These are phyloP conservation scores for Cepaea hortensis DNA, from an alignment of 2,888 invertebrate genomes.

Conservation along the genomic window DNA sequence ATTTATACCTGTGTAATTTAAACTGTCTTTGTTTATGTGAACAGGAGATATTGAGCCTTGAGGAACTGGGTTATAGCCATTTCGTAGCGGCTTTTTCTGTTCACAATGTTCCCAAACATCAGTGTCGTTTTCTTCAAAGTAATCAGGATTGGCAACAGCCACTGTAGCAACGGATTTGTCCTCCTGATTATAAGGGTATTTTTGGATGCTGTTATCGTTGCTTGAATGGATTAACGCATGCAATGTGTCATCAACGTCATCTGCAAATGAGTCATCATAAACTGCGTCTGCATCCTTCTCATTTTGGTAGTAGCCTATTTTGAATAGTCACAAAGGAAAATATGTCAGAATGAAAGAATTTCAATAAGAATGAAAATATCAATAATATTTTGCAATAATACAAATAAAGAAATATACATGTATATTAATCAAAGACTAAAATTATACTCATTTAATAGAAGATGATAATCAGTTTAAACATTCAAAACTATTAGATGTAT, in stretches of 20 bases:
- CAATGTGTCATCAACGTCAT: conserved; percentile 52
- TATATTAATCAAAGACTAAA: too few relatives aligned
- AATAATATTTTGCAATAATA: not conserved
- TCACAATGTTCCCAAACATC: conserved; percentile 53
- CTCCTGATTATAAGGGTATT: not conserved
- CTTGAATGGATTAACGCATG: conserved; percentile 33
- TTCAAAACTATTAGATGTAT: too few relatives aligned
- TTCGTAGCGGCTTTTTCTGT: conserved; percentile 40
- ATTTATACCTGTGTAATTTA: conserved; percentile 26
- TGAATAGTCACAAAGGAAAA: not conserved
- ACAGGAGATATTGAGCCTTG: conserved; percentile 21
- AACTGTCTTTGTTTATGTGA: conserved; percentile 13
- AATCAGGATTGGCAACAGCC: conserved; percentile 91
- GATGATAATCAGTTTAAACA: too few relatives aligned
- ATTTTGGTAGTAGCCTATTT: conserved; percentile 58
- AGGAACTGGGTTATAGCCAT: conserved; percentile 44
- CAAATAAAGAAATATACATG: not conserved
- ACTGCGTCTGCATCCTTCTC: conserved; percentile 71
- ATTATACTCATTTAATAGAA: too few relatives aligned
- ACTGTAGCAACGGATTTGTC: not conserved
- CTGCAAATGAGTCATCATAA: conserved; percentile 49
- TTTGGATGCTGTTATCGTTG: conserved; percentile 1
- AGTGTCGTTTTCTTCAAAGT: conserved; percentile 81
- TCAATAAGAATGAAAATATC: not conserved
- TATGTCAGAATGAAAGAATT: not conserved